Conservation (phyloP, 1,140 invertebrate species). For the Tetramorium alpestre region DNA sequence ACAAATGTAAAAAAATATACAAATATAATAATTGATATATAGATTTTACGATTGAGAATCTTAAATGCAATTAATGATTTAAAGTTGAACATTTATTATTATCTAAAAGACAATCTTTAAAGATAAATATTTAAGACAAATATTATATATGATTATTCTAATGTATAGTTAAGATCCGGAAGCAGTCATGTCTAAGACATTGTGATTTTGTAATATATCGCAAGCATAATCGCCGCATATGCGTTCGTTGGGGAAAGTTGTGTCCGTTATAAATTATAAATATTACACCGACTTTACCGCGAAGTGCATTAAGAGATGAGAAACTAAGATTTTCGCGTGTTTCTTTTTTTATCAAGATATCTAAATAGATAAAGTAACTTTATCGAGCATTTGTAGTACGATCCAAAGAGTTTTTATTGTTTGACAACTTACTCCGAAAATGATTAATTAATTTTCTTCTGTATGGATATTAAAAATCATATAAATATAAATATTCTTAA, state of each 20-base stretch:
- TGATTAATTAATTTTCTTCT: not conserved
- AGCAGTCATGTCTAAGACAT: constrained; percentile 25
- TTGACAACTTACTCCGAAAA: not conserved
- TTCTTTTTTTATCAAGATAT: constrained; percentile 59
- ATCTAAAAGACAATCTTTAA: not conserved
- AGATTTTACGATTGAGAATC: not conserved
- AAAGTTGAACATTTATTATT: not conserved
- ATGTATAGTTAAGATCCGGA: constrained; percentile 23
- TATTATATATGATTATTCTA: not conserved
- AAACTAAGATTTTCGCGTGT: constrained; percentile 40
- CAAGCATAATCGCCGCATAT: constrained; percentile 23
- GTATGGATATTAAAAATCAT: not conserved
- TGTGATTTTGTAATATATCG: constrained; percentile 53
- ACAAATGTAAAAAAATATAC: not conserved
- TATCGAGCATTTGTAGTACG: constrained; percentile 45
- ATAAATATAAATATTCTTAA: not conserved
- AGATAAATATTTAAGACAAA: not conserved
- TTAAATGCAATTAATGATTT: not conserved
- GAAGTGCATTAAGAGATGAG: constrained; percentile 49
- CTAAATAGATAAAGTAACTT: not conserved
- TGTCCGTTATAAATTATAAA: constrained; percentile 46
- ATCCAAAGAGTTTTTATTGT: not conserved
- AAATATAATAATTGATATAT: not conserved
- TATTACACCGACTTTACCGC: constrained; percentile 33
- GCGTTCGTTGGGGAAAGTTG: constrained; percentile 31